These are phyloP conservation scores for Coregonus clupeaformis DNA, from an alignment of 2,113 vertebrate species.

Conservation along the genomic window DNA sequence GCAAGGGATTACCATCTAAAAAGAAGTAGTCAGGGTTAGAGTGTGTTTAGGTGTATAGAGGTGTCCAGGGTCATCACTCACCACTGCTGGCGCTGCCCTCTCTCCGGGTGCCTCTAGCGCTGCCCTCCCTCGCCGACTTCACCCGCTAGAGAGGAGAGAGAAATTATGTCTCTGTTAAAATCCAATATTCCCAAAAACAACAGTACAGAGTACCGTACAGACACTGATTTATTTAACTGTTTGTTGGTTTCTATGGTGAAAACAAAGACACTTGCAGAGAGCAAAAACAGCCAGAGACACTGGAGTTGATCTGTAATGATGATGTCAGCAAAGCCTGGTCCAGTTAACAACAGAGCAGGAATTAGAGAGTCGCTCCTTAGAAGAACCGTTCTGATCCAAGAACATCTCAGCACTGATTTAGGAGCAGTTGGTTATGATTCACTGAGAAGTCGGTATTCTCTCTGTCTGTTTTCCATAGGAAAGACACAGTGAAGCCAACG, in stretches of 20 bases:
- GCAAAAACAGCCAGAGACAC: neutral
- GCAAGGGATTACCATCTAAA: too few species aligned
- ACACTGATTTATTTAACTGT: neutral
- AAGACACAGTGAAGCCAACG: neutral
- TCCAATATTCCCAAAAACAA: neutral
- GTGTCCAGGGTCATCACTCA: slow-evolving; percentile 67
- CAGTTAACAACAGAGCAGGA: neutral
- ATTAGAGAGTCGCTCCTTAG: neutral
- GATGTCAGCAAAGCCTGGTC: neutral
- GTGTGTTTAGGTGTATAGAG: too few species aligned
- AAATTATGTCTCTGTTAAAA: neutral
- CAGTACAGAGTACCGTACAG: neutral
- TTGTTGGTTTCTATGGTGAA: neutral
- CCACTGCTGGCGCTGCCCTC: slow-evolving; percentile 83
- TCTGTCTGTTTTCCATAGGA: slow-evolving; percentile 22
- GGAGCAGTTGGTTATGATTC: slow-evolving; percentile 61
- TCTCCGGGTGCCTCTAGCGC: slow-evolving; percentile 73
- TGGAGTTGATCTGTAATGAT: neutral
- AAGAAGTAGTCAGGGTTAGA: too few species aligned
- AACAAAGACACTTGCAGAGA: neutral
- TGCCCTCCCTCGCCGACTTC: slow-evolving; percentile 87
- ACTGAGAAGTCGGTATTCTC: slow-evolving; percentile 16
- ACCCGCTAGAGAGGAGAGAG: slow-evolving; percentile 74
- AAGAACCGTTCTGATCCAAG: slow-evolving; percentile 21
- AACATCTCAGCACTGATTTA: slow-evolving; percentile 33